Evolutionary conservation across 2,797 vertebrate species (phyloP), one percentile per base, ranked within the genome.

Genomic region (Oreonectes daqikongensis): DNA sequence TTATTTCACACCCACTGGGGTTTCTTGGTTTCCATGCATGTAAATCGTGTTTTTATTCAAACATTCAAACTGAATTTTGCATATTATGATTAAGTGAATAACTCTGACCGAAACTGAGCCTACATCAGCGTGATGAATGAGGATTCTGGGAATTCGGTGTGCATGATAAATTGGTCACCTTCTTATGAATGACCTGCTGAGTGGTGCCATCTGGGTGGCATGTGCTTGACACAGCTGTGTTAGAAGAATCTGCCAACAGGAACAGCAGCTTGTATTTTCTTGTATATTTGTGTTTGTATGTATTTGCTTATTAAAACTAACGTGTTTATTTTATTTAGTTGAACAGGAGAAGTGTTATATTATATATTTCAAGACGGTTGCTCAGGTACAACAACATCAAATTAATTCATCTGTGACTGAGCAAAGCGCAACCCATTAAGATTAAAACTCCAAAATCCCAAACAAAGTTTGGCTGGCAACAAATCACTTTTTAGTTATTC

Each of bases 141-240:
- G 55, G 1, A 10, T 5, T 28, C 22, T 15, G 53, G 44, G 69
- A 4, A 22, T 28, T 38, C 15, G 15, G 74, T 40, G 40, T 44
- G 42, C 77, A 15, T 50, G 17, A 46, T 73, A 53, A 75, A 83
- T 55, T 30, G 73, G 48, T 22, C 55, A 40, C 32, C 52, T 32
- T 15, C 38, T 57, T 38, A 63, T 53, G 55, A 38, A 70, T 74
- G 69, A 77, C 73, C 77, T 59, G 22, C 57, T 17, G 48, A 38
- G 74, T 14, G 4, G 7, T 48, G 44, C 81, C 78, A 73, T 83
- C 81, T 83, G 78, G 69, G 74, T 72, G 60, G 42, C 74, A 74
- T 73, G 70, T 73, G 61, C 35, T 59, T 50, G 55, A 48, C 64
- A 79, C 63, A 50, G 35, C 60, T 79, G 61, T 53, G 22, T 24